A percentile compares a stretch with the other conserved stretches of the same genome.
Conservation (phyloP, 2,888 invertebrate species). For the Rotaria sp. region DNA sequence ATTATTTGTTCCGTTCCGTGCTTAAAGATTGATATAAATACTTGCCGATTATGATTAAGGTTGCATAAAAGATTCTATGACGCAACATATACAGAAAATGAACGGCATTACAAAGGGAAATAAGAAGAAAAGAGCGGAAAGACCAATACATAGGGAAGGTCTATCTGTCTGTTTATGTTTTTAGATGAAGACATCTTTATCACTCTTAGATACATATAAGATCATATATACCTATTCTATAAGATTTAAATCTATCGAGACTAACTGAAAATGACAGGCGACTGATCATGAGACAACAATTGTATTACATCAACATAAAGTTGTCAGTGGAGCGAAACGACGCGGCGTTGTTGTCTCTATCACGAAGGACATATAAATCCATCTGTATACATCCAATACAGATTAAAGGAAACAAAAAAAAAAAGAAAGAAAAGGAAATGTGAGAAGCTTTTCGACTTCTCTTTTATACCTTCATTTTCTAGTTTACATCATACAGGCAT, state of each 20-base stretch:
- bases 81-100: background rate
- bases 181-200: background rate
- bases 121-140: background rate
- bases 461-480: background rate
- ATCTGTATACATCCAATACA: background rate
- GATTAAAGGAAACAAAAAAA: background rate
- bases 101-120: background rate
- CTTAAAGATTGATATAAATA: slow-evolving; percentile 1
- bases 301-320: background rate
- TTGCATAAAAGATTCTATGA: slow-evolving; percentile 5
- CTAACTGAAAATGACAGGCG: slow-evolving; percentile 1
- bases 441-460: background rate
- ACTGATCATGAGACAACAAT: background rate
- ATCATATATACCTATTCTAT: background rate
- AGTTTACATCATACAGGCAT: background rate
- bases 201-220: background rate
- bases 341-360: background rate
- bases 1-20: background rate
- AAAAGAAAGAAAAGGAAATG: background rate
- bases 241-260: background rate
- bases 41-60: slow-evolving; percentile 13
- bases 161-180: background rate
- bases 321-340: background rate
- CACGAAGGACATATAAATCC: background rate
- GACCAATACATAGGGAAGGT: background rate